Conservation (phyloP, 2,113 vertebrate genomes). For the Oncorhynchus mykiss region DNA sequence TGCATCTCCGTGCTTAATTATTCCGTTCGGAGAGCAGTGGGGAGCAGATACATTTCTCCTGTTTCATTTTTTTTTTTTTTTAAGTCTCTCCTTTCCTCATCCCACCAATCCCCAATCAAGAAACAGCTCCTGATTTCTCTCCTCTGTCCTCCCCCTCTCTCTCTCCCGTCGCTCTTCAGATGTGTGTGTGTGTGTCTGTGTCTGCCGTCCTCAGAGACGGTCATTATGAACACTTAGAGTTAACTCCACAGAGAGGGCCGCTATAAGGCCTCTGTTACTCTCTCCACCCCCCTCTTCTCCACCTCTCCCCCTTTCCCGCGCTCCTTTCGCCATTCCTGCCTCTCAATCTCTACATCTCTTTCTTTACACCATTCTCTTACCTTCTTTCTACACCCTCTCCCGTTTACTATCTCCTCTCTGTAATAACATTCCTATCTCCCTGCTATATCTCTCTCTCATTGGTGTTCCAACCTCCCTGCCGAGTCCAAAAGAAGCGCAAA, state of each 20-base stretch:
- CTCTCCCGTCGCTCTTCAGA: not conserved
- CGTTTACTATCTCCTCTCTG: not conserved
- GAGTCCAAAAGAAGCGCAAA: conserved; percentile 16
- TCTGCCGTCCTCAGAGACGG: conserved; percentile 32
- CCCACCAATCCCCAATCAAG: conserved; percentile 46
- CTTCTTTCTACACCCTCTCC: not conserved
- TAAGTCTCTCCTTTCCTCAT: conserved; percentile 28
- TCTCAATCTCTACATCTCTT: no score
- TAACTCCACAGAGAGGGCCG: conserved; percentile 1
- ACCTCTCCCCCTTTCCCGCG: no score
- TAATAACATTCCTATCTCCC: not conserved
- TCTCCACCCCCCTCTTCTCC: no score
- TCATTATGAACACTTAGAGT: conserved; percentile 40
- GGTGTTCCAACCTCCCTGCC: conserved; percentile 10
- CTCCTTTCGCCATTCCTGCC: no score
- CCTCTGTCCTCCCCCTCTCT: not conserved
- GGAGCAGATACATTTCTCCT: conserved; percentile 59
- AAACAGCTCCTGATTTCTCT: conserved; percentile 25
- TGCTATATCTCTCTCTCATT: no score
- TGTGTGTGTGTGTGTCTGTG: conserved; percentile 17
- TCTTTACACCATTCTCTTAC: no score
- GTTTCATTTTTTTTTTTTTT: conserved; percentile 50
- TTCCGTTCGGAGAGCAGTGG: conserved; percentile 45
- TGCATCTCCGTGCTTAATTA: conserved; percentile 77
- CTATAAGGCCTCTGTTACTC: no score